A percentile compares a stretch with the other conserved stretches of the same genome.
These are phyloP conservation scores for Xiphophorus hellerii DNA, from an alignment of 2,113 vertebrate genomes.

Conservation along the genomic window DNA sequence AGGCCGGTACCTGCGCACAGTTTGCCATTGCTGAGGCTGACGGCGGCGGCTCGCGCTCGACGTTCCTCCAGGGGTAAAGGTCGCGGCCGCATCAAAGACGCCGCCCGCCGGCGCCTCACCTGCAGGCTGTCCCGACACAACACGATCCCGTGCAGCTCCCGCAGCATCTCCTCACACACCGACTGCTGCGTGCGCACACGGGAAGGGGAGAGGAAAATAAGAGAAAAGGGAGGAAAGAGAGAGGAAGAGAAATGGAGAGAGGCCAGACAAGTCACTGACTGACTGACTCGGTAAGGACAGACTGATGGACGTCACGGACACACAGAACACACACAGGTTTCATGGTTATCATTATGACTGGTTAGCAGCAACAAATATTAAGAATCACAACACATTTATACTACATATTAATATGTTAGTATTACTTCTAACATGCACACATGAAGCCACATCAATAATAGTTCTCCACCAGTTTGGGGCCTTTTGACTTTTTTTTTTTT, in stretches of 20 bases:
- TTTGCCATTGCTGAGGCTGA: slow-evolving; percentile 92
- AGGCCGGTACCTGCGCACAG: slow-evolving; percentile 88
- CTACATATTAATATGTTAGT: slow-evolving; percentile 1
- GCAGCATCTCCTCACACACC: slow-evolving; percentile 95
- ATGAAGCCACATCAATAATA: background rate
- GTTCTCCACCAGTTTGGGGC: background rate
- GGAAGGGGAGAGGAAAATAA: slow-evolving; percentile 25
- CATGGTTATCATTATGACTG: slow-evolving; percentile 27
- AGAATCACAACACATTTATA: slow-evolving; percentile 9
- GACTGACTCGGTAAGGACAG: slow-evolving; percentile 59
- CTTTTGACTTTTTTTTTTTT: no score
- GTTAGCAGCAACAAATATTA: background rate
- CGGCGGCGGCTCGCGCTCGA: slow-evolving; percentile 80
- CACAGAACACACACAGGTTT: slow-evolving; percentile 41
- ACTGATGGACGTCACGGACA: slow-evolving; percentile 51
- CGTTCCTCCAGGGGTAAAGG: slow-evolving; percentile 84
- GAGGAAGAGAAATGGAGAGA: slow-evolving; percentile 59
- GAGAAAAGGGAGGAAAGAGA: slow-evolving; percentile 50
- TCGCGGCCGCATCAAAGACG: slow-evolving; percentile 77
- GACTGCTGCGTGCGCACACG: slow-evolving; percentile 85
- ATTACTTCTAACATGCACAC: slow-evolving; percentile 13
- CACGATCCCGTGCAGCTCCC: slow-evolving; percentile 93
- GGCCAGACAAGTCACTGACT: slow-evolving; percentile 72
- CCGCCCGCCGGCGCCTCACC: slow-evolving; percentile 82
- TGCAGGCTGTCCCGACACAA: slow-evolving; percentile 93